These are phyloP conservation scores for Trissolcus brochymenae DNA, from an alignment of 2,888 invertebrate genomes.

Conservation along the genomic window DNA sequence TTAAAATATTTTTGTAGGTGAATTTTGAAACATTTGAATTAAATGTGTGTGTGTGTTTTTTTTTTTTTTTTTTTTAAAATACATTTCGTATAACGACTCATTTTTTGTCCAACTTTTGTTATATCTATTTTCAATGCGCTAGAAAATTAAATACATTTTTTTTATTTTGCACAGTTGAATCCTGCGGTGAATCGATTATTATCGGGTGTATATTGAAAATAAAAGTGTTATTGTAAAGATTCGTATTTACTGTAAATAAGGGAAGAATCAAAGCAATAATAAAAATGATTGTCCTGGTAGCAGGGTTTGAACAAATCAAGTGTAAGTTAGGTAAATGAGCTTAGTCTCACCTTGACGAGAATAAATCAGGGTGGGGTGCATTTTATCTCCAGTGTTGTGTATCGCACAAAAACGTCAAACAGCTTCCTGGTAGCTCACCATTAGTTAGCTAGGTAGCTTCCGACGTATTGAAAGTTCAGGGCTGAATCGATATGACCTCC, in stretches of 20 bases:
- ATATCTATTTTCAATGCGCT: too few relatives aligned
- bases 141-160: too few relatives aligned
- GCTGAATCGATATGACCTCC: conserved; percentile 74
- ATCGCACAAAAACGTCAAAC: conserved; percentile 37
- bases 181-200: not conserved
- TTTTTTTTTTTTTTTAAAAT: too few relatives aligned
- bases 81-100: too few relatives aligned
- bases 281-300: conserved; percentile 14
- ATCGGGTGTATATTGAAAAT: not conserved
- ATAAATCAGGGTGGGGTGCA: conserved; percentile 48
- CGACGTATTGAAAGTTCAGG: conserved; percentile 71
- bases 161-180: too few relatives aligned
- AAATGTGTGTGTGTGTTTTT: too few relatives aligned
- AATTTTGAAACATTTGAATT: too few relatives aligned
- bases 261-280: conserved; percentile 1
- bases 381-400: conserved; percentile 31
- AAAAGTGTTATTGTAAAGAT: not conserved
- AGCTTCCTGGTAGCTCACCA: conserved; percentile 53
- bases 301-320: conserved; percentile 17
- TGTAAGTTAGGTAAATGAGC: conserved; percentile 34
- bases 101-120: too few relatives aligned
- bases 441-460: conserved; percentile 56
- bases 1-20: too few relatives aligned
- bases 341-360: conserved; percentile 45
- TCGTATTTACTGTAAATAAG: too few relatives aligned